Conservation (phyloP, 2,113 vertebrate genomes). For the Chloropsis cyanopogon region DNA sequence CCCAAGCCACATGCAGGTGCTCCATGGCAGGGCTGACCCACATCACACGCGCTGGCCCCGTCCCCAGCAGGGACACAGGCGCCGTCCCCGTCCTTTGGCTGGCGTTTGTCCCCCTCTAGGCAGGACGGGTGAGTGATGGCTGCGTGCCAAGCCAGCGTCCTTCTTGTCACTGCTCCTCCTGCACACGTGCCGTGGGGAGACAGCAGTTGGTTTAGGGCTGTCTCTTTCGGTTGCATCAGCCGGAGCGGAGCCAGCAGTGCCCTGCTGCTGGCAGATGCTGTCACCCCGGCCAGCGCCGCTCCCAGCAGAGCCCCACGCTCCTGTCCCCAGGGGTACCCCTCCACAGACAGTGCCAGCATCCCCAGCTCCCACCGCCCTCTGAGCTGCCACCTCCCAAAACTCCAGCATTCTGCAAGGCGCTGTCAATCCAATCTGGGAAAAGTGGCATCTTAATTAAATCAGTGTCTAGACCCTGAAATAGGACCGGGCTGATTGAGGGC, state of each 20-base stretch:
- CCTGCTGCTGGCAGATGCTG: neutral
- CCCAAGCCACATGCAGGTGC: accelerated
- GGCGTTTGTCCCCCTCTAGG: accelerated
- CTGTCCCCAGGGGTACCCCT: neutral
- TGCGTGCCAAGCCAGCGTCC: neutral
- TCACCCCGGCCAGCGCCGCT: accelerated
- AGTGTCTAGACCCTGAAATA: neutral
- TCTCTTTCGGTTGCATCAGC: neutral
- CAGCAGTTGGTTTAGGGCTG: neutral
- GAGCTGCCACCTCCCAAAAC: neutral
- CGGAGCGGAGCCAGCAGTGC: accelerated
- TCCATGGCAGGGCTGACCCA: neutral
- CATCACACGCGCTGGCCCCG: accelerated
- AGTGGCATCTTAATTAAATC: neutral
- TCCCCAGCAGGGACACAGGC: accelerated
- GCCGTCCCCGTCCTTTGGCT: accelerated
- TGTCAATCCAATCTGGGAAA: neutral
- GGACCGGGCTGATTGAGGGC: neutral
- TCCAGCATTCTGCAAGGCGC: accelerated
- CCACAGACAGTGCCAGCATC: neutral
- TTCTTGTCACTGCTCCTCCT: neutral
- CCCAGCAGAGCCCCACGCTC: accelerated
- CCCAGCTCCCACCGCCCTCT: neutral
- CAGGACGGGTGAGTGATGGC: neutral
- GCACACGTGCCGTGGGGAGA: neutral